A percentile compares a stretch with the other conserved stretches of the same genome.
phyloP scores from a whole-genome alignment of 2,888 invertebrate species.

The Euzetes globulus region DNA sequence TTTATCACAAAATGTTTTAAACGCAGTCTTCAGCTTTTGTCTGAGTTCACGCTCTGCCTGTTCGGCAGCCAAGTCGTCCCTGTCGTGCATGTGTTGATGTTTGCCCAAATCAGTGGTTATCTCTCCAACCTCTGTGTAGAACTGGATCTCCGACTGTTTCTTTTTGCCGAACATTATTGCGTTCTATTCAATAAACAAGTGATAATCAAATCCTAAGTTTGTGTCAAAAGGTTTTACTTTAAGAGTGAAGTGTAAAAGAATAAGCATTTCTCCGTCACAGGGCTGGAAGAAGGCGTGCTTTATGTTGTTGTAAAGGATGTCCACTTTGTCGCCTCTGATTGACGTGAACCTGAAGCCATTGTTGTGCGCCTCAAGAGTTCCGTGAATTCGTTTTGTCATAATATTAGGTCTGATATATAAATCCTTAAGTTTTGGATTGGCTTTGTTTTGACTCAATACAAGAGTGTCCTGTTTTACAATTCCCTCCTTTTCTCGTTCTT shows the following conservation, averaged over 20 bases:
- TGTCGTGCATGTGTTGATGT: conserved; percentile 99
- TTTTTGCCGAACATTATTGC: conserved; percentile 99
- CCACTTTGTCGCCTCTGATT: conserved; percentile 98
- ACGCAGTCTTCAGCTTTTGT: conserved; percentile 92
- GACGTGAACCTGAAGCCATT: conserved; percentile 90
- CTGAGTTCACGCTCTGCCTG: conserved; percentile 94
- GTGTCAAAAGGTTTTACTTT: conserved; percentile 53
- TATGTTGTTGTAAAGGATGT: conserved; percentile 97
- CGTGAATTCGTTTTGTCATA: conserved; percentile 83
- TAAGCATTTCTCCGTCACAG: conserved; percentile 99
- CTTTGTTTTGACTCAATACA: conserved; percentile 85
- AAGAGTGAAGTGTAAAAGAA: conserved; percentile 93
- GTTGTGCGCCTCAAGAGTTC: conserved; percentile 83
- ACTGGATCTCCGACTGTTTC: conserved; percentile 97
- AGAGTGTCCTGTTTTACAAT: conserved; percentile 96
- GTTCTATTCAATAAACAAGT: conserved; percentile 54
- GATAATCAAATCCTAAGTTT: conserved; percentile 44
- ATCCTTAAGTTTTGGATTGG: conserved; percentile 95
- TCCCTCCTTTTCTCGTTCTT: conserved; percentile 94
- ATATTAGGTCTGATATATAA: conserved; percentile 98
- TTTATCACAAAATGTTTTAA: conserved; percentile 97
- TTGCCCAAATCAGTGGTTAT: conserved; percentile 98
- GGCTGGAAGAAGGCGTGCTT: conserved; percentile 99
- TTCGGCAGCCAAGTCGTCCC: conserved; percentile 96
- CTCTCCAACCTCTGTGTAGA: conserved; percentile 99